These are phyloP conservation scores for Eupsilia transversa DNA, from an alignment of 2,888 invertebrate genomes.

Conservation along the genomic window DNA sequence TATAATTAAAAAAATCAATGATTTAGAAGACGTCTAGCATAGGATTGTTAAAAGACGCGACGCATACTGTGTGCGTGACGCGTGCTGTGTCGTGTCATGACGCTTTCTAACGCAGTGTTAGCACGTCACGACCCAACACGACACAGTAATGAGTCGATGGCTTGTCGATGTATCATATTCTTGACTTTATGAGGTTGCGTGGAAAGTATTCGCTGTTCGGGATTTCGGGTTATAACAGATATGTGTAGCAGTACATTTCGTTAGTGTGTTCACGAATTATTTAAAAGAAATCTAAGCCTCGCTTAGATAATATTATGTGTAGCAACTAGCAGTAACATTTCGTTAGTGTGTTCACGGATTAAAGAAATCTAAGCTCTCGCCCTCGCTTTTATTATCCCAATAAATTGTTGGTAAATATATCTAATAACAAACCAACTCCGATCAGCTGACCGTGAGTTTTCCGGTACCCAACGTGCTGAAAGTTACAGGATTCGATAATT, in stretches of 20 bases:
- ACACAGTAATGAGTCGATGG: too few relatives aligned
- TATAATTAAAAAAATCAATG: neutral
- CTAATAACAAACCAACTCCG: neutral
- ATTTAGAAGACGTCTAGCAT: neutral
- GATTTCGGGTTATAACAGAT: neutral
- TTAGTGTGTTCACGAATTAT: neutral
- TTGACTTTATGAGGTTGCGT: neutral
- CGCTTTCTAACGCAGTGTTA: too few relatives aligned
- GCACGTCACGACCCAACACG: too few relatives aligned
- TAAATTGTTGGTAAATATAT: neutral
- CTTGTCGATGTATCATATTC: too few relatives aligned
- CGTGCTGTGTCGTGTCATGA: too few relatives aligned
- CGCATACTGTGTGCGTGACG: too few relatives aligned
- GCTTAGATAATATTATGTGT: too few relatives aligned
- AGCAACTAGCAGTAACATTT: neutral
- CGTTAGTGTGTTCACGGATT: neutral
- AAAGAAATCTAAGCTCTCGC: neutral
- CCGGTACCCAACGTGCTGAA: neutral
- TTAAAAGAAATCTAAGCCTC: neutral
- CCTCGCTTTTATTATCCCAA: neutral
- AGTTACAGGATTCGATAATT: neutral
- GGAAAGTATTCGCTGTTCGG: neutral
- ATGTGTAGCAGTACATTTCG: neutral
- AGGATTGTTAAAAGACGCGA: neutral
- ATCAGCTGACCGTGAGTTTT: neutral